phyloP scores from a whole-genome alignment of 2,797 vertebrate genomes.

The Enoplosus armatus region DNA sequence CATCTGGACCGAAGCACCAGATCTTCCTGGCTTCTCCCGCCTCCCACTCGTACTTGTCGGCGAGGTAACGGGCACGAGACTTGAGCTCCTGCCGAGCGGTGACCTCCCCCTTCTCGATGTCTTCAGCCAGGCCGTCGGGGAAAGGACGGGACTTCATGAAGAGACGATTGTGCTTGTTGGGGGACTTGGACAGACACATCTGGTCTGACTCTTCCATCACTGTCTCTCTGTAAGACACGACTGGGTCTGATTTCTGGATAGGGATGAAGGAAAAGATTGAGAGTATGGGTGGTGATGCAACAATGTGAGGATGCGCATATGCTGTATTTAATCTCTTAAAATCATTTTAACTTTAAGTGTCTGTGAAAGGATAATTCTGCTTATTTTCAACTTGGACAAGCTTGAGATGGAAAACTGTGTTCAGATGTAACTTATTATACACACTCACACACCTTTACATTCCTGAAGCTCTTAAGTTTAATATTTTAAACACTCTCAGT shows the following conservation, averaged over 20 bases:
- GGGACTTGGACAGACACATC: constrained; percentile 96
- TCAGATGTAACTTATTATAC: background rate
- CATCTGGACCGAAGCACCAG: constrained; percentile 97
- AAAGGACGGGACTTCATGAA: constrained; percentile 95
- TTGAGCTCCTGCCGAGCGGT: constrained; percentile 92
- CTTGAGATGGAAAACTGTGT: background rate
- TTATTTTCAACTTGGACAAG: background rate
- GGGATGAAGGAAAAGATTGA: background rate
- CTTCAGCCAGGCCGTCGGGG: constrained; percentile 92
- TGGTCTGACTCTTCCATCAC: constrained; percentile 90
- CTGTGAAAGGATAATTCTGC: background rate
- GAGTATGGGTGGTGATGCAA: background rate
- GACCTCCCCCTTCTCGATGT: constrained; percentile 95
- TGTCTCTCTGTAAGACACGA: constrained; percentile 96
- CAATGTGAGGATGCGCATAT: background rate
- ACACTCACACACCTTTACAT: background rate
- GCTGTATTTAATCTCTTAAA: background rate
- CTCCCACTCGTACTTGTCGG: constrained; percentile 96
- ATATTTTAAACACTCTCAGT: too few relatives aligned
- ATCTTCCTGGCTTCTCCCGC: constrained; percentile 95
- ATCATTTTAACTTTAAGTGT: too few relatives aligned
- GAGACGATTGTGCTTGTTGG: constrained; percentile 97
- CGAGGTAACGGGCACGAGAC: constrained; percentile 91
- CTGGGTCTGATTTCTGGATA: constrained; percentile 94
- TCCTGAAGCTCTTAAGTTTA: background rate